Percentiles rank a stretch among this genome's conserved stretches.
Conservation (phyloP, 92 coral and sea anemone genomes). For the Metridium senile region DNA sequence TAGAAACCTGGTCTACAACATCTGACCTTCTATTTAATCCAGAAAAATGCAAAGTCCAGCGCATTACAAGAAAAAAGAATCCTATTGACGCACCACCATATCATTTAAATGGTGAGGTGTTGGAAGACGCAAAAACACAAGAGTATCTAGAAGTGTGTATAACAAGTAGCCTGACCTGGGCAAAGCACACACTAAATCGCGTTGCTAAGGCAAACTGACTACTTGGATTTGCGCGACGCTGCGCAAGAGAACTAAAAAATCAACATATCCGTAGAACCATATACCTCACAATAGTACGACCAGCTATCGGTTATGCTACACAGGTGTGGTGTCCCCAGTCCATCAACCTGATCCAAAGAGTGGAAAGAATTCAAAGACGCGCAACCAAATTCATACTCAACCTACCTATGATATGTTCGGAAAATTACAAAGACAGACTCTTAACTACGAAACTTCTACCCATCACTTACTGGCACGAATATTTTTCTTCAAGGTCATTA, state of each 20-base stretch:
- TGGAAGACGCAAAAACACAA: too few species aligned
- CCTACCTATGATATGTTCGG: constrained; percentile 30
- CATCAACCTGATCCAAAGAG: constrained; percentile 37
- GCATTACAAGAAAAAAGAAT: background rate
- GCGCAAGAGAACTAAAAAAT: background rate
- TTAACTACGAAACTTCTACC: constrained; percentile 12
- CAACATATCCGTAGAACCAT: background rate
- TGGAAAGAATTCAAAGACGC: constrained; percentile 48
- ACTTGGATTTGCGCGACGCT: background rate
- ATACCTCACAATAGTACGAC: constrained; percentile 13
- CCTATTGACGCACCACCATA: background rate
- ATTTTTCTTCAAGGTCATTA: too few species aligned
- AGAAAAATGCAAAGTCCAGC: background rate
- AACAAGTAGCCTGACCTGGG: background rate
- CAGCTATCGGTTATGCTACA: constrained; percentile 52
- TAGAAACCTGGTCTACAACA: background rate
- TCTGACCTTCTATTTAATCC: background rate
- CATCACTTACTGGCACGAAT: too few species aligned
- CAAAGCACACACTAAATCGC: background rate
- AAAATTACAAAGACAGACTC: constrained; percentile 27
- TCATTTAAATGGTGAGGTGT: background rate
- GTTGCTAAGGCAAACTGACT: background rate
- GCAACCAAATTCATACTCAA: constrained; percentile 34
- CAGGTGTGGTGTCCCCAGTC: constrained; percentile 58
- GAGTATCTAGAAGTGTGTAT: background rate